These are phyloP conservation scores for Clarias batrachus DNA, from an alignment of 2,113 vertebrate genomes.

Conservation along the genomic window DNA sequence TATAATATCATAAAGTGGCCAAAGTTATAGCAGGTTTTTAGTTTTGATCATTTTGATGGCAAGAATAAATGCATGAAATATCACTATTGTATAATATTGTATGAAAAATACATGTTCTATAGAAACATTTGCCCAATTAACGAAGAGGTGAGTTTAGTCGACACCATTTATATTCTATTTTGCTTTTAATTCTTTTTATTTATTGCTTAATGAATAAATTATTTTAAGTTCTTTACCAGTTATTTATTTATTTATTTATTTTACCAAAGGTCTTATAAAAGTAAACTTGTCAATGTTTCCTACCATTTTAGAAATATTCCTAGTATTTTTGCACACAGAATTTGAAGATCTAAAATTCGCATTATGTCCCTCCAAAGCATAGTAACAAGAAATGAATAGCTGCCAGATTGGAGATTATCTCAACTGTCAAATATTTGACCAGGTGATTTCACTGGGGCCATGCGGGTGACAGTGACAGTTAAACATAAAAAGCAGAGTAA, in stretches of 20 bases:
- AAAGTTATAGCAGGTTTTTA: background rate
- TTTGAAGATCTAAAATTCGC: slow-evolving; percentile 15
- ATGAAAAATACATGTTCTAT: background rate
- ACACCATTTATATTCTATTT: background rate
- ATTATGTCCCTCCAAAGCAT: slow-evolving; percentile 14
- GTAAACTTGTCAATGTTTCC: background rate
- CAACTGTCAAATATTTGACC: slow-evolving; percentile 50
- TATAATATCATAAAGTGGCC: background rate
- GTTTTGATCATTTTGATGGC: background rate
- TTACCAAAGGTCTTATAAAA: background rate
- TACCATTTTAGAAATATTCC: background rate
- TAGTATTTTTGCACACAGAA: background rate
- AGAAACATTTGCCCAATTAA: background rate
- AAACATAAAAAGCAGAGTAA: slow-evolving; percentile 4
- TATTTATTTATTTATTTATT: background rate
- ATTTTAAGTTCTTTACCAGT: background rate
- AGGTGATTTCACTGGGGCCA: slow-evolving; percentile 36
- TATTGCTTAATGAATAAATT: background rate
- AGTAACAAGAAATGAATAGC: slow-evolving; percentile 20
- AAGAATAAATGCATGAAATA: background rate
- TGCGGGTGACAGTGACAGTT: slow-evolving; percentile 27
- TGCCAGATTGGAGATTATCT: slow-evolving; percentile 35
- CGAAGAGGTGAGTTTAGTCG: background rate
- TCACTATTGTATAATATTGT: background rate
- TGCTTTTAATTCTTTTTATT: no score